These are phyloP conservation scores for Kradibia gibbosae DNA, from an alignment of 1,140 invertebrate genomes.

Conservation along the genomic window DNA sequence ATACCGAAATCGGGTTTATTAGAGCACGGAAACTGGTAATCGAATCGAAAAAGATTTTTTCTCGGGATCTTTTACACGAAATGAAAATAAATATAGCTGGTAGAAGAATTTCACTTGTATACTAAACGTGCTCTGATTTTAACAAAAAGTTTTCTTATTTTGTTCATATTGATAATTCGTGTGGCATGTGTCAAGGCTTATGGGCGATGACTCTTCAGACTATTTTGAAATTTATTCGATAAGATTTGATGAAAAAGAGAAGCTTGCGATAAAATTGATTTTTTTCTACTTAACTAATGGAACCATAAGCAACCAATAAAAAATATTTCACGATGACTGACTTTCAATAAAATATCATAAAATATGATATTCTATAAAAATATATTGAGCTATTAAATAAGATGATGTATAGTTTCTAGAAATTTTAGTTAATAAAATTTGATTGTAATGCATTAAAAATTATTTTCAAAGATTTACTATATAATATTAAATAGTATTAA, in stretches of 20 bases:
- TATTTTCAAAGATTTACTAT: too few species aligned
- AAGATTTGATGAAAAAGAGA: background rate
- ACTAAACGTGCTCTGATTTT: background rate
- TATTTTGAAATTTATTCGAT: background rate
- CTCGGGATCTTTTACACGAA: background rate
- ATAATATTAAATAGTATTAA: too few species aligned
- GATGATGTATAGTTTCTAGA: too few species aligned
- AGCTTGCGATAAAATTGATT: background rate
- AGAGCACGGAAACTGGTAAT: slow-evolving; percentile 53
- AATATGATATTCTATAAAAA: too few species aligned
- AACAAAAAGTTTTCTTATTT: slow-evolving; percentile 7
- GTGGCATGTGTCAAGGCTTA: background rate
- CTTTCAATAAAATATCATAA: too few species aligned
- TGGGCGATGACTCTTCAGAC: background rate
- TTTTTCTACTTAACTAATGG: background rate
- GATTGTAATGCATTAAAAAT: too few species aligned
- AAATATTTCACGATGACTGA: too few species aligned
- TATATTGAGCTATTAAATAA: too few species aligned
- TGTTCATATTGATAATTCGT: background rate
- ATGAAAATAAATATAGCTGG: slow-evolving; percentile 22
- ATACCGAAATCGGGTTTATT: slow-evolving; percentile 67
- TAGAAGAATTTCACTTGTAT: background rate
- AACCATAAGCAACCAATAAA: too few species aligned
- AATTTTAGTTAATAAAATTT: too few species aligned
- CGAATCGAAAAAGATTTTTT: slow-evolving; percentile 18